Evolutionary conservation across 1,140 invertebrate genomes (phyloP), one percentile per base, ranked within the genome.

Genomic region (Bombus polaris): DNA sequence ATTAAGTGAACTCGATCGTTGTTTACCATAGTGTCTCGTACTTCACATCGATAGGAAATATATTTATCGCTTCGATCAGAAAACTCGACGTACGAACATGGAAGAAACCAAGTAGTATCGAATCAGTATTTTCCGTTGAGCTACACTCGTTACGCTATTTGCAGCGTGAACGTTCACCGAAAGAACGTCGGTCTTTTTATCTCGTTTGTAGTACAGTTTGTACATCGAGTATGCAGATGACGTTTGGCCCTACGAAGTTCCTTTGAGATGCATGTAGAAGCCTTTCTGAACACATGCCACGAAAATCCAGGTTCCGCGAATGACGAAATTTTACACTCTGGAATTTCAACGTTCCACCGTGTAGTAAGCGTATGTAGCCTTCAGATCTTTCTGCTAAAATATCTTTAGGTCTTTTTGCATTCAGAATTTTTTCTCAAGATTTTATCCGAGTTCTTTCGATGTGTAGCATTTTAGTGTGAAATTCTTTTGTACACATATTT

Each of bases 161-260:
- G 35, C 32, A 28, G 28, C 28, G 25, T 15, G 47, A 53, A 10
- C 47, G 39, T 32, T 44, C n/a, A 12, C 9, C 18, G 22, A 37
- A 5, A 13, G 28, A 5, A 62, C 18, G 59, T 10, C 71, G 10
- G 10, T 44, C 59, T 32, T 42, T 28, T 35, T 28, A 3, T 35
- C 6, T 25, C 3, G 4, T 0, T 2, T 13, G 37, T n/a, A 18
- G 28, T 9, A 12, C 6, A 8, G 22, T 81, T 53, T 25, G 9
- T 47, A 42, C 28, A 81, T 44, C n/a, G 37, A 59, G 53, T 73
- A 81, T 73, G 80, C 80, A 47, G 39, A 73, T 81, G 68, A 73
- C 53, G 70, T 81, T 73, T 57, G 80, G 71, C 8, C 5, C 12
- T 39, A 22, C 70, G n/a, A 22, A 35, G 22, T 65, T 62, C 13